phyloP scores from a whole-genome alignment of 1,140 invertebrate species.

The Hylyphantes graminicola region DNA sequence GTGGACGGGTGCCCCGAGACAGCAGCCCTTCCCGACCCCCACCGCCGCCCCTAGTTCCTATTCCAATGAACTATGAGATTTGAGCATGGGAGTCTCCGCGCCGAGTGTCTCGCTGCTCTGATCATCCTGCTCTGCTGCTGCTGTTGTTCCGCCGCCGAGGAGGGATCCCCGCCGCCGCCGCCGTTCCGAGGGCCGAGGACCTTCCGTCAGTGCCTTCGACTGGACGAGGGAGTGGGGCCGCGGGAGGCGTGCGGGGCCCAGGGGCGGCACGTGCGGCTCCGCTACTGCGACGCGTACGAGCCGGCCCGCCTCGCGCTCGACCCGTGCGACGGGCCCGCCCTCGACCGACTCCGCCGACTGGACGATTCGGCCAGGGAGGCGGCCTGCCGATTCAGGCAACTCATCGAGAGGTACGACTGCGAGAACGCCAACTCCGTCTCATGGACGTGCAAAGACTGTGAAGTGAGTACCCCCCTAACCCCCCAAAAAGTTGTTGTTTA shows the following conservation, averaged over 20 bases:
- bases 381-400: slow-evolving; percentile 43
- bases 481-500: background rate
- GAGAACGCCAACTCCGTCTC: slow-evolving; percentile 58
- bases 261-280: slow-evolving; percentile 42
- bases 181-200: too few relatives aligned
- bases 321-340: slow-evolving; percentile 18
- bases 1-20: slow-evolving; percentile 56
- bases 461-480: slow-evolving; percentile 42
- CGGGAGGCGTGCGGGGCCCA: slow-evolving; percentile 48
- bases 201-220: slow-evolving; percentile 51
- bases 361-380: slow-evolving; percentile 49
- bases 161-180: slow-evolving; percentile 15
- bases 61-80: slow-evolving; percentile 60
- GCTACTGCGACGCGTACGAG: slow-evolving; percentile 50
- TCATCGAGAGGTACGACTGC: slow-evolving; percentile 60
- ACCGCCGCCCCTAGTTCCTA: slow-evolving; percentile 59
- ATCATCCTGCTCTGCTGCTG: slow-evolving; percentile 24
- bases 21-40: slow-evolving; percentile 49
- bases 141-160: background rate
- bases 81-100: slow-evolving; percentile 57
- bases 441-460: slow-evolving; percentile 61
- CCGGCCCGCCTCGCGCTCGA: slow-evolving; percentile 25
- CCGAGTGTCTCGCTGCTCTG: slow-evolving; percentile 52
- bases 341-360: slow-evolving; percentile 26
- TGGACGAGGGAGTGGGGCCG: slow-evolving; percentile 52